phyloP scores from a whole-genome alignment of 1,140 invertebrate species.

The Chironomus tepperi region DNA sequence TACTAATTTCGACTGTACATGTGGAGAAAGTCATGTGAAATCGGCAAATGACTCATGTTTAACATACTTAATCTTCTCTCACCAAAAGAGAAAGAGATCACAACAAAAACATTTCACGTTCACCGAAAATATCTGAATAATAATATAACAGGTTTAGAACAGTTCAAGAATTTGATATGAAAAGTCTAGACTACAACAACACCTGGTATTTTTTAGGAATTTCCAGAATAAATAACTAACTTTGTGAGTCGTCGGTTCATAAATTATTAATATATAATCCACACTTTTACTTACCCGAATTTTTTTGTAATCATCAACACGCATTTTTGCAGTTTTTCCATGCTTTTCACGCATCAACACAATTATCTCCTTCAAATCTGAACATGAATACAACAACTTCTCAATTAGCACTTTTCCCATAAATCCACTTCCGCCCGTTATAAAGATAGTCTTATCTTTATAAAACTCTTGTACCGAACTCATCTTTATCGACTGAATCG shows the following conservation, averaged over 20 bases:
- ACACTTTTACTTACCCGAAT: slow-evolving; percentile 33
- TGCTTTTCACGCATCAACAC: slow-evolving; percentile 68
- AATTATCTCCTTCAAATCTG: slow-evolving; percentile 62
- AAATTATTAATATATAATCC: too few species aligned
- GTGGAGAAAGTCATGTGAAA: too few species aligned
- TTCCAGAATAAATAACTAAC: too few species aligned
- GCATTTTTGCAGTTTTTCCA: slow-evolving; percentile 48
- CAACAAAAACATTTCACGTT: too few species aligned
- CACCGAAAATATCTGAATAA: too few species aligned
- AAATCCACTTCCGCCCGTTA: slow-evolving; percentile 68
- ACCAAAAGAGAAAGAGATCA: too few species aligned
- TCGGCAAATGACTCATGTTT: too few species aligned
- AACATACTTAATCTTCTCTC: too few species aligned
- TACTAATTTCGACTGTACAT: too few species aligned
- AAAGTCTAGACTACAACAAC: neutral
- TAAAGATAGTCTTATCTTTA: slow-evolving; percentile 54
- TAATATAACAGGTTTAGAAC: neutral
- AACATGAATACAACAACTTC: slow-evolving; percentile 72
- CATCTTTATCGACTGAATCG: slow-evolving; percentile 29
- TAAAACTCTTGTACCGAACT: slow-evolving; percentile 55
- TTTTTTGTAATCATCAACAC: slow-evolving; percentile 45
- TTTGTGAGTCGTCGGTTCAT: too few species aligned
- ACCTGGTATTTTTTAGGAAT: neutral
- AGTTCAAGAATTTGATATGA: too few species aligned
- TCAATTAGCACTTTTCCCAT: slow-evolving; percentile 88